Base-by-base conservation (phyloP, 2,888 invertebrate species). In the Drosophila maculinotata region DNA sequence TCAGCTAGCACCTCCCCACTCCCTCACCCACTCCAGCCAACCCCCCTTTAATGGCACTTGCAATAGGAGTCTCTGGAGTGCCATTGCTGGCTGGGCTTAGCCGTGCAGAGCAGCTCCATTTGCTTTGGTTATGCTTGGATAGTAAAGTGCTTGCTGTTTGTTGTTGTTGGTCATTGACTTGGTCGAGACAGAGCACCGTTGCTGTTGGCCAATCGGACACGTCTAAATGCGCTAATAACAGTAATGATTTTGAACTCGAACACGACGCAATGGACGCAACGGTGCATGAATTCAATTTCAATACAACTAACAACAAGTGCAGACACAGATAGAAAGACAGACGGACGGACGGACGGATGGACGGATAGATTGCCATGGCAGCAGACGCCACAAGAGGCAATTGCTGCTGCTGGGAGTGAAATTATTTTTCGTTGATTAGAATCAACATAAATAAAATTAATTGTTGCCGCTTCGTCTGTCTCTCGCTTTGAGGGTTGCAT, bases 401-500 rank as follows among this genome's bases (percentile, higher is more conserved):
- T 74, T n/a, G n/a, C n/a, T n/a, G n/a, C n/a, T 58, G 53, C 38
- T 38, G 41, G 31, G 45, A 66, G 44, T 48, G 56, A 48, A 56
- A 56, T 51, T 65, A 70, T 71, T 70, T 68, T 60, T 69, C 69
- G 69, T 72, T 82, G 83, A 82, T 85, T 84, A 79, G 74, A 87
- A 83, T 87, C 85, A 83, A 87, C 82, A 87, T 87, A 82, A 85
- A 82, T 79, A 84, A 85, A 87, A 87, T 83, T 83, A 83, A 87
- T 83, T 83, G 83, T 84, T 83, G 87, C 82, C 79, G 87, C 66
- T 75, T 74, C 58, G 69, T 45, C 68, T 63, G 64, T 54, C 4
- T 54, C 17, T 30, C 33, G 47, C 28, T 45, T 31, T 52, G 67
- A 60, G 74, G 86, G 86, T 85, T 84, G 87, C 87, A 87, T 85